phyloP scores from a whole-genome alignment of 2,113 vertebrate species.

The Kryptolebias marmoratus region DNA sequence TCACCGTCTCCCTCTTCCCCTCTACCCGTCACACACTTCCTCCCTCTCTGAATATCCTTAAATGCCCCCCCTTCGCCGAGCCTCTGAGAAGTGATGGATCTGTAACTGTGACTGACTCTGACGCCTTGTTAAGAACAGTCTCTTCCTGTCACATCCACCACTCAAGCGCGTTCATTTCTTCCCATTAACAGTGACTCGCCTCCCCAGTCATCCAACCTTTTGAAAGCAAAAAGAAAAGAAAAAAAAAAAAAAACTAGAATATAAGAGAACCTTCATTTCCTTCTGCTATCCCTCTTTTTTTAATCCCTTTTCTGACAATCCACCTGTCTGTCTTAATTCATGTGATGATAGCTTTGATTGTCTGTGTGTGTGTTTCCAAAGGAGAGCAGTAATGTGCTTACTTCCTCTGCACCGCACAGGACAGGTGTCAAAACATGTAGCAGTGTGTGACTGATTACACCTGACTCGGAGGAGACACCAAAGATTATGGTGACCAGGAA shows the following conservation, averaged over 20 bases:
- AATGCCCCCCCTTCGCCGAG: conserved; percentile 50
- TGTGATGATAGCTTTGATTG: conserved; percentile 72
- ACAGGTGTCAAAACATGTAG: conserved; percentile 76
- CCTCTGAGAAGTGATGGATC: conserved; percentile 79
- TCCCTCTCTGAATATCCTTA: conserved; percentile 74
- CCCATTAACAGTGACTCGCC: conserved; percentile 78
- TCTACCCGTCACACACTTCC: conserved; percentile 74
- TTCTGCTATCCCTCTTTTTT: conserved; percentile 65
- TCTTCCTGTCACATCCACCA: conserved; percentile 82
- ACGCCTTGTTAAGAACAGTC: conserved; percentile 83
- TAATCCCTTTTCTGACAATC: conserved; percentile 75
- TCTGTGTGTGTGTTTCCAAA: conserved; percentile 61
- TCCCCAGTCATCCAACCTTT: conserved; percentile 63
- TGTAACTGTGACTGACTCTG: conserved; percentile 82
- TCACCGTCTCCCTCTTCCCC: conserved; percentile 63
- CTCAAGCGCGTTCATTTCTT: conserved; percentile 79
- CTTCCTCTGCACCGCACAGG: conserved; percentile 65
- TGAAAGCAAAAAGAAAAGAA: conserved; percentile 57
- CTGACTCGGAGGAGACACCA: conserved; percentile 69
- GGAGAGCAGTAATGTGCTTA: conserved; percentile 64
- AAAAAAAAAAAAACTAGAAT: conserved; percentile 65
- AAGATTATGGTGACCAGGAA: conserved; percentile 70
- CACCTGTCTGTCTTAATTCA: conserved; percentile 78
- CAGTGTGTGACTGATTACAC: conserved; percentile 73
- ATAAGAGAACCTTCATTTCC: conserved; percentile 66